These are phyloP conservation scores for Sus scrofa DNA, from an alignment of 2,113 vertebrate species.

Conservation along the genomic window T2T-Sscrofa CM000820.6:93061001-93061500, in stretches of 20 bases:
- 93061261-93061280: not conserved
- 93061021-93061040: constrained; percentile 30
- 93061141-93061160: constrained; percentile 37
- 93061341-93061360: constrained; percentile 40
- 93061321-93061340: not conserved
- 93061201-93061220: constrained; percentile 30
- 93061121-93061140: not conserved
- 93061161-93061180: constrained; percentile 32
- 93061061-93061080: not conserved
- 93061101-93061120: not conserved
- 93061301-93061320: not conserved
- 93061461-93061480: constrained; percentile 19
- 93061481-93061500: constrained; percentile 24
- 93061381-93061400: constrained; percentile 41
- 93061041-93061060: not conserved
- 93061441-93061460: constrained; percentile 4
- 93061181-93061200: not conserved
- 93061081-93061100: not conserved
- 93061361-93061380: not conserved
- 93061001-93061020: not conserved
- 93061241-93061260: not conserved
- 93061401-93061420: not conserved
- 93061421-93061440: not conserved
- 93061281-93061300: constrained; percentile 44
- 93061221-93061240: not conserved